Conservation (phyloP, 2,888 invertebrate genomes). For the Alentia gelatinosa region DNA sequence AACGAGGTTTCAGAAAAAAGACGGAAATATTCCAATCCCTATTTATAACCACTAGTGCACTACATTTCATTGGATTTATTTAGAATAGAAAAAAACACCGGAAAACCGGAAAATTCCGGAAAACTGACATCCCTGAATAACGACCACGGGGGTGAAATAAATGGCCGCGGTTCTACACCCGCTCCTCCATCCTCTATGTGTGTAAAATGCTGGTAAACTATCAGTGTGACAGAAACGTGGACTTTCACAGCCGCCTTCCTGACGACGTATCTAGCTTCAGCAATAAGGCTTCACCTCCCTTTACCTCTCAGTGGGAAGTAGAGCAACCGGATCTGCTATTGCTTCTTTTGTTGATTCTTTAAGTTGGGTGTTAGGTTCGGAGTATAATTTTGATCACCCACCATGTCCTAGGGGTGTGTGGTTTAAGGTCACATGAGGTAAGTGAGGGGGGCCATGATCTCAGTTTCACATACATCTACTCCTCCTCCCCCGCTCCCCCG, state of each 20-base stretch:
- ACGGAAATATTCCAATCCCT: no score
- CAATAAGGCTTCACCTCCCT: neutral
- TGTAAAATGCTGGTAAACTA: no score
- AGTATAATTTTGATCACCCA: constrained; percentile 19
- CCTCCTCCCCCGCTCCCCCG: neutral
- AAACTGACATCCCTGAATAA: no score
- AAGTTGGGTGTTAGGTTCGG: neutral
- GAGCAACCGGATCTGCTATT: neutral
- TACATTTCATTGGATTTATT: no score
- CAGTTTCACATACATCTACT: neutral
- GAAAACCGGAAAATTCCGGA: no score
- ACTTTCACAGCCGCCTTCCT: neutral
- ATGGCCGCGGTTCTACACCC: no score
- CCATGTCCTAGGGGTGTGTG: neutral
- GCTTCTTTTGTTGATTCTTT: neutral
- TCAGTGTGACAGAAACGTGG: no score
- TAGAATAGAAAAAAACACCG: no score
- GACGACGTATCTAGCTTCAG: neutral
- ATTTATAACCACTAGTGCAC: no score
- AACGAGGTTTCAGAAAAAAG: no score
- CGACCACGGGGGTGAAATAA: no score
- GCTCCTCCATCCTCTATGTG: no score
- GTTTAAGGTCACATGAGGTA: neutral
- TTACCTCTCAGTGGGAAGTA: neutral
- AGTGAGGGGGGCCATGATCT: neutral